Percentiles rank a stretch among this genome's conserved stretches.
Conservation (phyloP, 2,888 invertebrate genomes). For the Caenorhabditis becei region DNA sequence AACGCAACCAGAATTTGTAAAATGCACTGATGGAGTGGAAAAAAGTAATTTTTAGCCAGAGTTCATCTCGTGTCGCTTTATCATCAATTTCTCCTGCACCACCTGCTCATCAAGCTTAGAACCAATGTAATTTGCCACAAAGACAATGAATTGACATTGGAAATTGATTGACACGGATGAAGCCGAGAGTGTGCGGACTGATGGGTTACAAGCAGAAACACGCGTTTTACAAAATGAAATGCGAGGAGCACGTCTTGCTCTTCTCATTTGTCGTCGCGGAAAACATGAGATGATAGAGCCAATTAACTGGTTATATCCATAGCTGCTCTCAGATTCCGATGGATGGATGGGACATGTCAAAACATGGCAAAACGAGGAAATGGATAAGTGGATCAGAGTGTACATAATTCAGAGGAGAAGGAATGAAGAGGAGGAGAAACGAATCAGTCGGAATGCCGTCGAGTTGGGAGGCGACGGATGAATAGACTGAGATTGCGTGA, state of each 20-base stretch:
- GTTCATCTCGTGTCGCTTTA: background rate
- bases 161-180: constrained; percentile 40
- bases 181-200: constrained; percentile 9
- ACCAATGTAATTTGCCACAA: constrained; percentile 61
- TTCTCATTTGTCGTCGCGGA: constrained; percentile 7
- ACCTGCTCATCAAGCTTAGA: constrained; percentile 6
- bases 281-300: constrained; percentile 35
- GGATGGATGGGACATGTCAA: constrained; percentile 17
- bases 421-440: constrained; percentile 36
- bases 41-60: background rate
- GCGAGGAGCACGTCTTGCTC: background rate
- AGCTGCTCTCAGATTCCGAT: constrained; percentile 19
- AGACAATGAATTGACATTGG: constrained; percentile 50
- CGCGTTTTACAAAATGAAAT: constrained; percentile 44
- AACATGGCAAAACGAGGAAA: constrained; percentile 9
- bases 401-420: constrained; percentile 55
- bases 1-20: too few relatives aligned
- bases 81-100: background rate
- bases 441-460: constrained; percentile 40
- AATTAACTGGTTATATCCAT: constrained; percentile 25
- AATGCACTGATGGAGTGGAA: background rate
- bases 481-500: constrained; percentile 63
- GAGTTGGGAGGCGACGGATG: constrained; percentile 38
- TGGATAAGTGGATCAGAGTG: constrained; percentile 50
- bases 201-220: constrained; percentile 42